These are phyloP conservation scores for Drosophila persimilis DNA, from an alignment of 1,140 invertebrate species.

Conservation along the genomic window DNA sequence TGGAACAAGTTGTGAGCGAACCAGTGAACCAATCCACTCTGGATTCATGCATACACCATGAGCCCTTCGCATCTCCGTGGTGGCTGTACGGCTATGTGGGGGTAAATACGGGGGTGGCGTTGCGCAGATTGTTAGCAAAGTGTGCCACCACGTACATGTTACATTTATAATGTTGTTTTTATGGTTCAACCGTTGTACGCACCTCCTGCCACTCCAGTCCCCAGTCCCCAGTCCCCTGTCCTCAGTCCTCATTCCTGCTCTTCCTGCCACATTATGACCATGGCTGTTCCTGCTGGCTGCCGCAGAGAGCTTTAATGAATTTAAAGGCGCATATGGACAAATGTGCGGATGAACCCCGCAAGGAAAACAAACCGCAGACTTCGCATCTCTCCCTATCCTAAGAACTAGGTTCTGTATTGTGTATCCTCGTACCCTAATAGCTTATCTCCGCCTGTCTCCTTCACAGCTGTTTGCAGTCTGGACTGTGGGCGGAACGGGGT, in stretches of 20 bases:
- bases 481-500: conserved; percentile 95
- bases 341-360: neutral
- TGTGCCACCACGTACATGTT: conserved; percentile 70
- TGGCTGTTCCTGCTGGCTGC: neutral
- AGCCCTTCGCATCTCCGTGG: no score
- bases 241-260: neutral
- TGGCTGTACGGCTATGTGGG: neutral
- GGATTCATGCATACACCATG: no score
- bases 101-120: neutral
- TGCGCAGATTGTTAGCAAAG: conserved; percentile 32
- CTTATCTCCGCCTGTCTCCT: neutral
- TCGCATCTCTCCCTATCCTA: no score
- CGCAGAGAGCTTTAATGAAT: conserved; percentile 40
- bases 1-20: conserved; percentile 4
- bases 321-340: conserved; percentile 32
- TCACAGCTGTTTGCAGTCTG: conserved; percentile 92
- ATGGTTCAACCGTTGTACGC: conserved; percentile 56
- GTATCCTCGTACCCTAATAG: neutral
- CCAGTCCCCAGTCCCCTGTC: neutral
- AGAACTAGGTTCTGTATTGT: neutral
- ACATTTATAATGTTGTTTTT: conserved; percentile 81
- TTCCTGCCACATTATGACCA: neutral
- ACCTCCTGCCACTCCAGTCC: conserved; percentile 2
- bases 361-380: neutral
- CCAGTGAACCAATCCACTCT: no score